Conservation (phyloP, 2,113 vertebrate genomes). For the Odontophorus gujanensis region DNA sequence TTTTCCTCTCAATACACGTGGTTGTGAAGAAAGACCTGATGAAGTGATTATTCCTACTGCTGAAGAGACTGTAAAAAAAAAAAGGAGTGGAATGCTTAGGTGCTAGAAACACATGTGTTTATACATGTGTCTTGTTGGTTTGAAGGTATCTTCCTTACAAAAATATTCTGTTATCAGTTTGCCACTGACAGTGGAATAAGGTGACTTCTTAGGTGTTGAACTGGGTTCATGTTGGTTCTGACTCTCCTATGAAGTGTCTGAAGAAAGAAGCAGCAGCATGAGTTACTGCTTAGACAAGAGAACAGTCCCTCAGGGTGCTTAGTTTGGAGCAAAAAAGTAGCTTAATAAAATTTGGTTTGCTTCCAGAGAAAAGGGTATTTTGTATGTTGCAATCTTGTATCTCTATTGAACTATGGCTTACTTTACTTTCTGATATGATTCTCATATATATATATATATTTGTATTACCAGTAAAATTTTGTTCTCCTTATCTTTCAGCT, state of each 20-base stretch:
- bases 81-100: not conserved
- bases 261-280: not conserved
- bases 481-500: not conserved
- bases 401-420: not conserved
- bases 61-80: not conserved
- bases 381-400: not conserved
- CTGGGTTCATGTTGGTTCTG: not conserved
- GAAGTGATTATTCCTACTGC: not conserved
- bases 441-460: rapidly evolving
- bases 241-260: not conserved
- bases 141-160: not conserved
- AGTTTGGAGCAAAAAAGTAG: not conserved
- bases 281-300: not conserved
- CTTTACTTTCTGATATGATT: not conserved
- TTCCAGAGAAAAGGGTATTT: not conserved
- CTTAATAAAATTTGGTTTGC: not conserved
- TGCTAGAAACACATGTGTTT: not conserved
- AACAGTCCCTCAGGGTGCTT: not conserved
- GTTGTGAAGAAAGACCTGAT: not conserved
- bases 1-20: not conserved
- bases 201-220: not conserved
- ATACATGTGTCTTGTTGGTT: not conserved
- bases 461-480: not conserved
- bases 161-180: not conserved
- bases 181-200: not conserved